Evolutionary conservation across 2,797 vertebrate species (phyloP).

Genomic region (Capromys pilorides): DNA sequence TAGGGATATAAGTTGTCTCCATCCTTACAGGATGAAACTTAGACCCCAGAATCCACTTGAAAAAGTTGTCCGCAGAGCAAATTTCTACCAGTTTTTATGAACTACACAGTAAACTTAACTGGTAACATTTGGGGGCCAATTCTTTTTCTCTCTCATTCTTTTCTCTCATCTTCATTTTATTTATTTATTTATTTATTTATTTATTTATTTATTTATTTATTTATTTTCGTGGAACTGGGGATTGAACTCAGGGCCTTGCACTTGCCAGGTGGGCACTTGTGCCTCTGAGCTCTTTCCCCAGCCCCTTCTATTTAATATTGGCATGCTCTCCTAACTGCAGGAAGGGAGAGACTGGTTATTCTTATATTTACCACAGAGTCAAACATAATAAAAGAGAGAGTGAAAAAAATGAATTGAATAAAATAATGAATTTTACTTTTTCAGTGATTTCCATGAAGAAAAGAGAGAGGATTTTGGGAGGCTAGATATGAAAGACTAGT

Average conservation of each 20-base stretch:
- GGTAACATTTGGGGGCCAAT: neutral
- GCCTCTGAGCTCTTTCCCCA: too few relatives aligned
- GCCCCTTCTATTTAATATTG: neutral
- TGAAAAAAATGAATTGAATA: neutral
- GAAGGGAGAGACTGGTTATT: neutral
- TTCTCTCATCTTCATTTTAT: neutral
- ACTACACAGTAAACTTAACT: neutral
- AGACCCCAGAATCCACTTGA: neutral
- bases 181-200: too few relatives aligned
- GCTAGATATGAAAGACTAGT: neutral
- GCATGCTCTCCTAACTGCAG: neutral
- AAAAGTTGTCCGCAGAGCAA: neutral
- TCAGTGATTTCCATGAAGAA: conserved; percentile 22
- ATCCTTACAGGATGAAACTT: neutral
- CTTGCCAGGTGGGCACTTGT: too few relatives aligned
- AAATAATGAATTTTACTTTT: neutral
- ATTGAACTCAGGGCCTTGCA: too few relatives aligned
- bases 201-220: too few relatives aligned
- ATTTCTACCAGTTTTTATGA: neutral
- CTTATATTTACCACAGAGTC: neutral
- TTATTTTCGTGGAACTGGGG: too few relatives aligned
- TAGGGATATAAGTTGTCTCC: neutral
- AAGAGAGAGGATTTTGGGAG: neutral
- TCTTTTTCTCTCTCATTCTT: neutral
- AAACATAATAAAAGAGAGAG: neutral